These are phyloP conservation scores for Melangyna quadrimaculata DNA, from an alignment of 2,888 invertebrate genomes.

Conservation along the genomic window DNA sequence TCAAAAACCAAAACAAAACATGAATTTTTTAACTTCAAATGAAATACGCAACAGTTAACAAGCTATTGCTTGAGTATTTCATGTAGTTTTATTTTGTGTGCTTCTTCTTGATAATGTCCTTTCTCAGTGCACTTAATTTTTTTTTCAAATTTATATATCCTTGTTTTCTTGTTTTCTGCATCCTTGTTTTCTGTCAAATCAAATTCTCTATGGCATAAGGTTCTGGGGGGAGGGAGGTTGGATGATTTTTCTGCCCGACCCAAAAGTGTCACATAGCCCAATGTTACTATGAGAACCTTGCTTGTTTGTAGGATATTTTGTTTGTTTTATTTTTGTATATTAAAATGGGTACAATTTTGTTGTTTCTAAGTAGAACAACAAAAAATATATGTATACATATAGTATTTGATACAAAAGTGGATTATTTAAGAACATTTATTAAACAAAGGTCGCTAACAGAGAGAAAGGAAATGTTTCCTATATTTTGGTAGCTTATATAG, in stretches of 20 bases:
- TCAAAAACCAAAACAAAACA: constrained; percentile 16
- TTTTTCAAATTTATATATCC: constrained; percentile 38
- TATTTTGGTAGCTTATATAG: neutral
- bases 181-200: constrained; percentile 64
- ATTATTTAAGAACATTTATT: constrained; percentile 51
- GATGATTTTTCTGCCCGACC: constrained; percentile 32
- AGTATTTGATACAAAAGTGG: constrained; percentile 25
- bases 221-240: constrained; percentile 3
- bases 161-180: constrained; percentile 50
- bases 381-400: neutral
- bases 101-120: constrained; percentile 4
- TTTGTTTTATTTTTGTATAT: neutral
- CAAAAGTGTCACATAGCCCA: constrained; percentile 10
- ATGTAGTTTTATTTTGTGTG: constrained; percentile 5
- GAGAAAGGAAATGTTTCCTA: constrained; percentile 17
- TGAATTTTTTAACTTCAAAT: constrained; percentile 12
- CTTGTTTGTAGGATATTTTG: neutral
- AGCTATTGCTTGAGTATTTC: constrained; percentile 51
- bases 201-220: constrained; percentile 53
- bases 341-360: neutral
- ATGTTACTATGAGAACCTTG: neutral
- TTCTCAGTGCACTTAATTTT: constrained; percentile 16
- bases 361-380: neutral
- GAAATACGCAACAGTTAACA: constrained; percentile 69
- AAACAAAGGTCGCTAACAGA: constrained; percentile 39